A percentile compares a stretch with the other conserved stretches of the same genome.
Evolutionary conservation across 2,113 vertebrate genomes (phyloP).

Genomic region (Nycticebus coucang): DNA sequence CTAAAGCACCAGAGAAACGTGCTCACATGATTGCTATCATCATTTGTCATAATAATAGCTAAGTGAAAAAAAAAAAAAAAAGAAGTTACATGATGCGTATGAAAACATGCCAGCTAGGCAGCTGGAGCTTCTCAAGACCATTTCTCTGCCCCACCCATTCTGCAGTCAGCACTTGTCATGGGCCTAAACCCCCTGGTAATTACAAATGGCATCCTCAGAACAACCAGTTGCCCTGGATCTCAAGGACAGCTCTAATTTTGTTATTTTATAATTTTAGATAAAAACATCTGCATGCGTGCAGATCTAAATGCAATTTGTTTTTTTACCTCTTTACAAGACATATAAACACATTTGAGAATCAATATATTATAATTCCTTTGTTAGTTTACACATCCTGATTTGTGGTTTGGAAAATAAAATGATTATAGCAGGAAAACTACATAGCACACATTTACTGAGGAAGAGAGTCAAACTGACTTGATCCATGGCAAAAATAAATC

Average conservation of each 20-base stretch:
- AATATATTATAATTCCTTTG: not conserved
- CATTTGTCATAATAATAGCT: not conserved
- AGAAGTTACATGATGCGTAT: accelerated
- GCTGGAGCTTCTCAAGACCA: not conserved
- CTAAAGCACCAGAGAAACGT: not conserved
- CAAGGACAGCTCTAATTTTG: not conserved
- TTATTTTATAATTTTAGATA: not conserved
- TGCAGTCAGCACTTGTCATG: too few relatives aligned
- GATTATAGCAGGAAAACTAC: not conserved
- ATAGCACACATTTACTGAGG: not conserved
- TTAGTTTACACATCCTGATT: not conserved
- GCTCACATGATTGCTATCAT: not conserved
- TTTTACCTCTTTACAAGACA: not conserved
- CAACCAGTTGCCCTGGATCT: not conserved
- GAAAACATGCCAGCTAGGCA: not conserved
- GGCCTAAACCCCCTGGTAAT: not conserved
- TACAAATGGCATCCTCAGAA: not conserved
- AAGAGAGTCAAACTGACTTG: not conserved
- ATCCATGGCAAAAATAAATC: not conserved
- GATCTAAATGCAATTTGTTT: not conserved
- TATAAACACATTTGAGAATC: not conserved
- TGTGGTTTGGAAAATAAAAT: not conserved
- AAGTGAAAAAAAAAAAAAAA: not conserved
- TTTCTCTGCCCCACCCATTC: not conserved
- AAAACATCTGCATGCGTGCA: not conserved